These are phyloP conservation scores for Laupala kohalensis DNA, from an alignment of 1,140 invertebrate genomes.

Conservation along the genomic window DNA sequence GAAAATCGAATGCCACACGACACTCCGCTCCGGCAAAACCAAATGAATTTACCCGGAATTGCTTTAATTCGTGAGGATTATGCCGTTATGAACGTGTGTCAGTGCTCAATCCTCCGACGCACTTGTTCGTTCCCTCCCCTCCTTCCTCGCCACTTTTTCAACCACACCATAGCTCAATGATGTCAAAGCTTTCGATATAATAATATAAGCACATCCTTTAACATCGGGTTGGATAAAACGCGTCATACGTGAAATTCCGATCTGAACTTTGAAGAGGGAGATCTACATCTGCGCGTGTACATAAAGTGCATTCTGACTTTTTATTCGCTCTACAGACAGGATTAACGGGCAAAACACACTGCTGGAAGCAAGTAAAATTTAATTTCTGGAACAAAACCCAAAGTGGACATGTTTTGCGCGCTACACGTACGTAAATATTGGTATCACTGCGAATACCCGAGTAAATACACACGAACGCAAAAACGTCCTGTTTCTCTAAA, in stretches of 20 bases:
- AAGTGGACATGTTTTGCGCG: not conserved
- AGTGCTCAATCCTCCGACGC: not conserved
- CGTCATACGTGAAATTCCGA: no score
- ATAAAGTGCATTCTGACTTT: not conserved
- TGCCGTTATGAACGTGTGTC: not conserved
- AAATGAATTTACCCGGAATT: not conserved
- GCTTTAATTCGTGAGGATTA: not conserved
- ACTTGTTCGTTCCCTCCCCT: no score
- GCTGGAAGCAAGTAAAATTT: not conserved
- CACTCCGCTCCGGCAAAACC: no score
- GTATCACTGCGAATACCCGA: not conserved
- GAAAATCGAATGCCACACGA: no score
- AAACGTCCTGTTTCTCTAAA: no score
- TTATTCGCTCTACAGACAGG: not conserved
- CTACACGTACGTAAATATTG: not conserved
- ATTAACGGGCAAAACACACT: not conserved
- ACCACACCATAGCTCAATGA: no score
- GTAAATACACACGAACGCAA: not conserved
- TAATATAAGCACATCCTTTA: not conserved
- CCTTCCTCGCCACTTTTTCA: no score
- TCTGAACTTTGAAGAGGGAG: no score
- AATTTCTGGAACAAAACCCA: not conserved
- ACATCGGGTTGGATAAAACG: not conserved
- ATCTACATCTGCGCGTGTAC: not conserved
- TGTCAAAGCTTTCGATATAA: not conserved